A percentile compares a stretch with the other conserved stretches of the same genome.
Evolutionary conservation across 1,140 invertebrate genomes (phyloP).

Genomic region (Drosophila nigrodunni): DNA sequence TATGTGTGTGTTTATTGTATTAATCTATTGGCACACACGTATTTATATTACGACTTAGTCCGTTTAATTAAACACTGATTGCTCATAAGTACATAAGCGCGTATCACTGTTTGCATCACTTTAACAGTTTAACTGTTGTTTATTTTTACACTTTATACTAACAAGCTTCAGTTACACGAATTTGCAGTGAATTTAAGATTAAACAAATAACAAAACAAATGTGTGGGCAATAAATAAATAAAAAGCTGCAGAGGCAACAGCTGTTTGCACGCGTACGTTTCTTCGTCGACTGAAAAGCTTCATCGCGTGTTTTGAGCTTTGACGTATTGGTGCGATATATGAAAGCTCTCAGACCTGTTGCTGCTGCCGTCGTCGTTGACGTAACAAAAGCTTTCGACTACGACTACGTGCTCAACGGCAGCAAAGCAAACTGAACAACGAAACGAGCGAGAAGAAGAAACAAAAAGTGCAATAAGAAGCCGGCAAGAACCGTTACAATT

Average conservation of each 20-base stretch:
- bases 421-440: conserved; percentile 2
- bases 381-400: conserved; percentile 31
- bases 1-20: conserved; percentile 24
- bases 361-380: conserved; percentile 12
- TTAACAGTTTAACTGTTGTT: not conserved
- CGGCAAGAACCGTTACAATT: conserved; percentile 27
- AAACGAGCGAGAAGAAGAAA: not conserved
- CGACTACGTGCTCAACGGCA: conserved; percentile 42
- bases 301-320: conserved; percentile 25
- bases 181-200: not conserved
- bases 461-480: conserved; percentile 18
- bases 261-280: conserved; percentile 32
- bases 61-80: conserved; percentile 22
- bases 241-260: conserved; percentile 30
- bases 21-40: conserved; percentile 17
- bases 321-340: conserved; percentile 1
- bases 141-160: not conserved
- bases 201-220: conserved; percentile 26
- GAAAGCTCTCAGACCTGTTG: conserved; percentile 43
- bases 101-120: no score
- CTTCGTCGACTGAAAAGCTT: conserved; percentile 47
- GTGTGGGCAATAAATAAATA: conserved; percentile 4
- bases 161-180: conserved; percentile 27
- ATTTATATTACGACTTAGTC: conserved; percentile 4
- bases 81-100: not conserved